These are phyloP conservation scores for Scomber japonicus DNA, from an alignment of 2,113 vertebrate genomes.

Conservation along the genomic window DNA sequence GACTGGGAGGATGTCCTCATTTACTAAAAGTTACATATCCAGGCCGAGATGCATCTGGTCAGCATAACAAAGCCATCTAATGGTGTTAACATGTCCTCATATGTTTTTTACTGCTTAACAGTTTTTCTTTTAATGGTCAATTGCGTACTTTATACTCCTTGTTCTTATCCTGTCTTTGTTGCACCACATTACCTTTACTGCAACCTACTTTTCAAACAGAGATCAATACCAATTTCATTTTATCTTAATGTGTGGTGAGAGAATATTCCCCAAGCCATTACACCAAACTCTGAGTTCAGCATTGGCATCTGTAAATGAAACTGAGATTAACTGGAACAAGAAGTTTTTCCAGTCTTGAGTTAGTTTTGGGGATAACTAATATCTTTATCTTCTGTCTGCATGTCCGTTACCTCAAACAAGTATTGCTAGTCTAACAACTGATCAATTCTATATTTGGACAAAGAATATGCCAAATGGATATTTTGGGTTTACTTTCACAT, in stretches of 20 bases:
- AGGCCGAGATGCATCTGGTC: background rate
- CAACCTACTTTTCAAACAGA: conserved; percentile 8
- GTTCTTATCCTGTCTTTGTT: background rate
- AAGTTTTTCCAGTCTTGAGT: background rate
- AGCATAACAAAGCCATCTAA: conserved; percentile 3
- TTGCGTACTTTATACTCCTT: background rate
- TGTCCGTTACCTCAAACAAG: background rate
- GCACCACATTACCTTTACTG: conserved; percentile 1
- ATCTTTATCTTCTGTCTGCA: background rate
- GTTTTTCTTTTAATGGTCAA: background rate
- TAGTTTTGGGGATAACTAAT: background rate
- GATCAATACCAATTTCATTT: conserved; percentile 18
- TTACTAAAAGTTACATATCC: background rate
- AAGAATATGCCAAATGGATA: background rate
- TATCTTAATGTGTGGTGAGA: conserved; percentile 4
- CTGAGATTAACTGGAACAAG: background rate
- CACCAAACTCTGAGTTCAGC: background rate
- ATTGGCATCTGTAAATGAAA: background rate
- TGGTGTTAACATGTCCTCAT: background rate
- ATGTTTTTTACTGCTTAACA: background rate
- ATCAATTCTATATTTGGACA: background rate
- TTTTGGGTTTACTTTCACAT: background rate
- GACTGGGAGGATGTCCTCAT: background rate
- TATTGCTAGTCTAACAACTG: background rate
- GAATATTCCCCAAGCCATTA: conserved; percentile 5